Evolutionary conservation across 1,140 invertebrate species (phyloP), one percentile per base, ranked within the genome.

Genomic region (Protaetia brevitarsis): DNA sequence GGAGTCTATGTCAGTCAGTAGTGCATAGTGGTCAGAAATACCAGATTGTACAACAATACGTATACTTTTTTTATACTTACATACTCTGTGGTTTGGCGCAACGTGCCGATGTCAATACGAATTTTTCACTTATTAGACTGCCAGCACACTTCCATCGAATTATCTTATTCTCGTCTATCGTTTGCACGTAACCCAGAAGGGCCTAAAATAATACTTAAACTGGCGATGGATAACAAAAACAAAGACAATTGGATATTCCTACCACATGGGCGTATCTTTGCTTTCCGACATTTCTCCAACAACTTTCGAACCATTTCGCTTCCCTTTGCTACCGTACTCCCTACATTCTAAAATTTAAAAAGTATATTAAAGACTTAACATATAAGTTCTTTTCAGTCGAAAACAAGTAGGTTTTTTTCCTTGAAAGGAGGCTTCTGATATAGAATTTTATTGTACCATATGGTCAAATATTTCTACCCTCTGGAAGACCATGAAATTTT

Each of bases 101-200:
- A 45, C 41, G 41, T 0, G n/a, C 41, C 2, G 59, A 6, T 1
- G 59, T 61, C 13, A 61, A 61, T 6, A 61, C 29, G 16, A 61
- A 61, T 16, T 0, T 21, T 19, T 61, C 59, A 34, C 59, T 61
- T n/a, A 61, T 61, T n/a, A 61, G 31, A 21, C 28, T 61, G 4
- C 59, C 59, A 16, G 10, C 30, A 61, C 59, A 61, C 11, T 61
- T 30, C 59, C 59, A 61, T 21, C 10, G n/a, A 6, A 45, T 45
- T 13, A 13, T 45, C 8, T 45, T 45, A 13, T 45, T 8, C 3
- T 45, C 41, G 2, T 45, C 41, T 16, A n/a, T n/a, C n/a, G n/a
- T n/a, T n/a, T n/a, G n/a, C n/a, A 45, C 41, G 10, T 45, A 45
- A 8, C 41, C 41, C 41, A 45, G 23, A 13, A 45, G 23, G 23